Base-by-base conservation (phyloP, 2,888 invertebrate genomes). In the Eilema griseolum region DNA sequence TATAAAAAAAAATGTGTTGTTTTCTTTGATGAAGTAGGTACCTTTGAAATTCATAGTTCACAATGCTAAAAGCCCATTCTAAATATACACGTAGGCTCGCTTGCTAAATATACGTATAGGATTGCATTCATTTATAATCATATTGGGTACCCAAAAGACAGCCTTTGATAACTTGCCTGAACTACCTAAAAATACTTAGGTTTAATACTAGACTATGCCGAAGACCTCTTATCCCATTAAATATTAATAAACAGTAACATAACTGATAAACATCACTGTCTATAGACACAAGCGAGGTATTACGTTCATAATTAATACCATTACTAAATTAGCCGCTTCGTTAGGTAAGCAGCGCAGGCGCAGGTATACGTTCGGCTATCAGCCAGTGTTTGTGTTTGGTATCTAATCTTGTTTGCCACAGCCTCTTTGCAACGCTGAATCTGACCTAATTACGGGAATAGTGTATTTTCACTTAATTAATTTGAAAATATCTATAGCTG, bases 381-480 rank as follows among this genome's bases (percentile, higher is more conserved):
- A 83, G 84, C 84, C 59, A 63, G 60, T 92, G 93, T 93, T 92
- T 93, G 92, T 86, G 78, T 75, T 83, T 65, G 75, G 80, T 93
- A 93, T 93, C 93, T 94, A 88, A 94, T 94, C 93, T 86, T 92
- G 89, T 92, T 91, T 91, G 87, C 82, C 84, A 80, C 93, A 92
- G 93, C 93, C 93, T 93, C 92, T 89, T 83, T 90, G 86, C 74
- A 63, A 62, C 68, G 67, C 74, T 79, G 85, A 52, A 64, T 76
- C 85, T 90, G 93, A 92, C 93, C 93, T 81, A 93, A 89, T 92
- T 93, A 85, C 78, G 73, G 68, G 64, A 76, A 79, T 83, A 79
- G 76, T 79, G 77, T 84, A 83, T 85, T 88, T 86, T 74, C 61
- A 70, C 20, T 23, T 24, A 46, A 65, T 57, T 61, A 26, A 61